These are phyloP conservation scores for Rhipidura dahli DNA, from an alignment of 2,113 vertebrate genomes.

Conservation along the genomic window DNA sequence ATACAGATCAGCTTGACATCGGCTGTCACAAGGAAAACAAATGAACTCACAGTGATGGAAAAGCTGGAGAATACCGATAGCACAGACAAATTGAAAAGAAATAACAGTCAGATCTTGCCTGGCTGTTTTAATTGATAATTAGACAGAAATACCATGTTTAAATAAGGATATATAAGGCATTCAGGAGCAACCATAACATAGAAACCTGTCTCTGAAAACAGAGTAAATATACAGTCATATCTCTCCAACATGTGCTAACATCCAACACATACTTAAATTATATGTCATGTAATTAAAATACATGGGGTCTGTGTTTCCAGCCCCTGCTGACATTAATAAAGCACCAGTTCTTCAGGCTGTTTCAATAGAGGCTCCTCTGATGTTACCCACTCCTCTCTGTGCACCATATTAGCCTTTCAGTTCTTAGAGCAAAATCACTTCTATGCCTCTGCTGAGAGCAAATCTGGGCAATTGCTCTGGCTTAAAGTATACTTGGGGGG, in stretches of 20 bases:
- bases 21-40: constrained; percentile 37
- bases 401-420: neutral
- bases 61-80: neutral
- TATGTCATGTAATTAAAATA: neutral
- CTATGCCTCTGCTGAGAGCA: neutral
- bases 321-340: neutral
- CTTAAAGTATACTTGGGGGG: neutral
- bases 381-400: neutral
- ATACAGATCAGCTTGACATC: constrained; percentile 35
- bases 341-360: neutral
- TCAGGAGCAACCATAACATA: neutral
- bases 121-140: neutral
- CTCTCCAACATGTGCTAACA: neutral
- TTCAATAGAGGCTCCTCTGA: neutral
- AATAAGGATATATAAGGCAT: neutral
- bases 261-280: neutral
- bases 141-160: neutral
- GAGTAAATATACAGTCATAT: neutral
- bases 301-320: neutral
- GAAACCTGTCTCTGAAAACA: neutral
- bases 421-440: neutral
- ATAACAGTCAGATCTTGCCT: neutral
- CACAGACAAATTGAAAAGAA: neutral
- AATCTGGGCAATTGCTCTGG: neutral
- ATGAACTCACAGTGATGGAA: neutral